phyloP scores from a whole-genome alignment of 2,888 invertebrate species.

The Tanytarsus gracilentus region DNA sequence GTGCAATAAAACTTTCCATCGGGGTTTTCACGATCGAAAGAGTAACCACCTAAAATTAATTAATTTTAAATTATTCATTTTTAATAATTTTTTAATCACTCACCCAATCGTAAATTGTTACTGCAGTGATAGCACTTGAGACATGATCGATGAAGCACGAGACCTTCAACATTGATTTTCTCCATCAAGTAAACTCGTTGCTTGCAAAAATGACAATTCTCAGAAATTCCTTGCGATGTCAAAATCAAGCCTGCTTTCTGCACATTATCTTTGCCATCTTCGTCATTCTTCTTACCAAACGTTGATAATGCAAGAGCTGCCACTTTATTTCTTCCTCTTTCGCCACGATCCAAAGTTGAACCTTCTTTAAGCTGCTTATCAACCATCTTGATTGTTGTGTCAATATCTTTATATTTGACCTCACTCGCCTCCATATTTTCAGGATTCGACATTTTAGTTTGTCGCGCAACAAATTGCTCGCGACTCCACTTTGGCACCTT shows the following conservation, averaged over 20 bases:
- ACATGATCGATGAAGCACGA: conserved; percentile 86
- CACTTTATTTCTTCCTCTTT: conserved; percentile 62
- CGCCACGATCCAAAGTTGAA: conserved; percentile 54
- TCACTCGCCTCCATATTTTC: conserved; percentile 49
- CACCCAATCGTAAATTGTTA: conserved; percentile 60
- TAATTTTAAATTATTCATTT: background rate
- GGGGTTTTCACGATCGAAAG: conserved; percentile 60
- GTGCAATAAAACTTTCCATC: conserved; percentile 64
- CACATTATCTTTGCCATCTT: conserved; percentile 36
- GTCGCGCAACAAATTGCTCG: conserved; percentile 57
- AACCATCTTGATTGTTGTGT: conserved; percentile 59
- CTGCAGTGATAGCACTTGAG: conserved; percentile 91
- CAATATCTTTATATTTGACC: conserved; percentile 62
- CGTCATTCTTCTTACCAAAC: conserved; percentile 46
- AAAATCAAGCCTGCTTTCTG: conserved; percentile 53
- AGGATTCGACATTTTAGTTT: conserved; percentile 59
- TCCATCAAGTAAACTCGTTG: conserved; percentile 92
- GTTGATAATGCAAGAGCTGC: conserved; percentile 81
- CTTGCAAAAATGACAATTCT: conserved; percentile 79
- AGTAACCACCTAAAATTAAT: conserved; percentile 49
- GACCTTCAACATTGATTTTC: conserved; percentile 77
- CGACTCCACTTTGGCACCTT: conserved; percentile 88
- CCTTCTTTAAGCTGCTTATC: conserved; percentile 72
- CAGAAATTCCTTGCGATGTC: conserved; percentile 58
- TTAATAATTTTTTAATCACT: conserved; percentile 40